Percentiles rank a stretch among this genome's conserved stretches.
Evolutionary conservation across 2,113 vertebrate genomes (phyloP).

Genomic region (Poicephalus meyeri): DNA sequence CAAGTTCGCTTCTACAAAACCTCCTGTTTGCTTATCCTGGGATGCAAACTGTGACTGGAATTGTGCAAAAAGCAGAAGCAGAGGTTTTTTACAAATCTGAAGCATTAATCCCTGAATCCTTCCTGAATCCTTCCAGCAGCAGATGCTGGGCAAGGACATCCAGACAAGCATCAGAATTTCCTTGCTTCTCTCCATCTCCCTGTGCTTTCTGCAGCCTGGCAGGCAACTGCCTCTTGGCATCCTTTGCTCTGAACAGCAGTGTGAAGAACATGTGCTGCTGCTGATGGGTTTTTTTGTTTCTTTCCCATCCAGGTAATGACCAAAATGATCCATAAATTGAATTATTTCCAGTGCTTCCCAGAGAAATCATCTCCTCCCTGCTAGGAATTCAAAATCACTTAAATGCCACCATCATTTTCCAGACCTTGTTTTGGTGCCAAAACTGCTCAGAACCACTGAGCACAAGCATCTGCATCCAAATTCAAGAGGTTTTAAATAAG

Average conservation of each 20-base stretch:
- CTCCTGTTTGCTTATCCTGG: slow-evolving; percentile 25
- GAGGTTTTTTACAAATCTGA: background rate
- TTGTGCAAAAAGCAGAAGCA: background rate
- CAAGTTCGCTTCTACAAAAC: background rate
- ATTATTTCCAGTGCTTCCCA: background rate
- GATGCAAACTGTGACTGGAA: background rate
- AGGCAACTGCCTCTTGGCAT: background rate
- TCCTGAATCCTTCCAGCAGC: background rate
- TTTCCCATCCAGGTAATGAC: slow-evolving; percentile 2
- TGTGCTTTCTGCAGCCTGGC: background rate
- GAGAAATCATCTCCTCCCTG: background rate
- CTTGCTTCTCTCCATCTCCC: background rate
- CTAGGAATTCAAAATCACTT: background rate
- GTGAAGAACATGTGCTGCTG: background rate
- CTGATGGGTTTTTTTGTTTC: background rate
- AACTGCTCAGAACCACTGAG: background rate
- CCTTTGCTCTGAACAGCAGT: background rate
- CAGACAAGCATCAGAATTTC: background rate
- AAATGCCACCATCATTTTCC: background rate
- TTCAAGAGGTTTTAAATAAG: background rate
- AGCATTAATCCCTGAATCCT: background rate
- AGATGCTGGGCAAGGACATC: background rate
- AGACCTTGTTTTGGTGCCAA: background rate
- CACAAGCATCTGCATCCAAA: background rate
- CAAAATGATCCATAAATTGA: background rate